These are phyloP conservation scores for Icerya purchasi DNA, from an alignment of 2,888 invertebrate species.

Conservation along the genomic window DNA sequence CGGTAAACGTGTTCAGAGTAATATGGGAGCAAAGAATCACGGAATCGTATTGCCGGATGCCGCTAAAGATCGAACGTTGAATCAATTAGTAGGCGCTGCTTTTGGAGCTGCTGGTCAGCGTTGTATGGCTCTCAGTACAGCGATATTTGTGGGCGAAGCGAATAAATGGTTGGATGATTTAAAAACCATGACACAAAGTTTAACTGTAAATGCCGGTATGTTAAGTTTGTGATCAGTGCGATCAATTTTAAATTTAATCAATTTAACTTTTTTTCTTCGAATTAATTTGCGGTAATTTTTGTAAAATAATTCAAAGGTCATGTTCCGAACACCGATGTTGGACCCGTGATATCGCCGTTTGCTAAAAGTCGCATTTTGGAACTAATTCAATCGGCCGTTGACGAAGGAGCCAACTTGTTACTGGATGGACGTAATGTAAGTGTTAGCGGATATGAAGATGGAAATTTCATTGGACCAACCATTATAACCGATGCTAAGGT, in stretches of 20 bases:
- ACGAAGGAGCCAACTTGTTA: conserved; percentile 68
- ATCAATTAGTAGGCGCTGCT: conserved; percentile 79
- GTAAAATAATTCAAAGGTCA: conserved; percentile 32
- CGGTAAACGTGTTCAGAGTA: conserved; percentile 91
- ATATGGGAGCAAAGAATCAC: conserved; percentile 99
- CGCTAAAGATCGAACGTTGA: conserved; percentile 86
- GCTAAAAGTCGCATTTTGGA: conserved; percentile 64
- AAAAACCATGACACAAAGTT: conserved; percentile 51
- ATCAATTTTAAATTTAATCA: conserved; percentile 2
- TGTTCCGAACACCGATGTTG: conserved; percentile 56
- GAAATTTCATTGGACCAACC: conserved; percentile 96
- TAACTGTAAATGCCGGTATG: conserved; percentile 70
- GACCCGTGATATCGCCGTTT: conserved; percentile 83
- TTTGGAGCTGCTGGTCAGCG: conserved; percentile 98
- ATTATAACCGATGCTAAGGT: conserved; percentile 65
- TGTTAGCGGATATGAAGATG: conserved; percentile 78
- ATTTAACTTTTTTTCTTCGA: conserved; percentile 1
- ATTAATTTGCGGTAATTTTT: not conserved
- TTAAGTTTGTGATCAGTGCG: conserved; percentile 2
- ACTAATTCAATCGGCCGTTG: conserved; percentile 58
- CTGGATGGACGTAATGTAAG: conserved; percentile 70
- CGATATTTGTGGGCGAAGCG: conserved; percentile 76
- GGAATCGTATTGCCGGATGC: conserved; percentile 93
- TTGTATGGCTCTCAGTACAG: conserved; percentile 96
- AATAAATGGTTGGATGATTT: conserved; percentile 86